Conservation (phyloP, 1,140 invertebrate genomes). For the Mya arenaria region DNA sequence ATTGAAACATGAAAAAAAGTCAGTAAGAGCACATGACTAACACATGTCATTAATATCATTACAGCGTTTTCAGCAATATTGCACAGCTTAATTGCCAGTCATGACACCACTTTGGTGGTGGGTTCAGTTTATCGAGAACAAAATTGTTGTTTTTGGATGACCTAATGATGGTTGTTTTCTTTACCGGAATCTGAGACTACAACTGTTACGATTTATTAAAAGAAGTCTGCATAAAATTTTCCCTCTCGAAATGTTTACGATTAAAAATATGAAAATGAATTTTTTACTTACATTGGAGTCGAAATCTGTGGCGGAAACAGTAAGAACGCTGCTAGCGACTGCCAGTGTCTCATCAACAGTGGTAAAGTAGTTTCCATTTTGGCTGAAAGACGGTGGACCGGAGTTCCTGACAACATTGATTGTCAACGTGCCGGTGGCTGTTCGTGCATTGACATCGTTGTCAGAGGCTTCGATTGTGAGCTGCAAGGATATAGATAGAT, state of each 20-base stretch:
- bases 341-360: slow-evolving; percentile 34
- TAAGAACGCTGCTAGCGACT: not conserved
- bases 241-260: not conserved
- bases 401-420: slow-evolving; percentile 80
- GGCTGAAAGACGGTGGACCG: slow-evolving; percentile 58
- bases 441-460: slow-evolving; percentile 93
- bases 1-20: too few species aligned
- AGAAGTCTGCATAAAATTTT: not conserved
- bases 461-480: slow-evolving; percentile 93
- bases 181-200: too few species aligned
- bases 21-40: too few species aligned
- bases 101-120: too few species aligned
- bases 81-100: too few species aligned
- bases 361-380: not conserved
- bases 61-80: too few species aligned
- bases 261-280: not conserved
- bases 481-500: too few species aligned
- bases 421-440: slow-evolving; percentile 91
- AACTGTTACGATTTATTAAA: too few species aligned
- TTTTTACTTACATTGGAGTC: slow-evolving; percentile 23
- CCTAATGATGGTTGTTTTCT: too few species aligned
- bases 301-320: slow-evolving; percentile 24
- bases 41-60: too few species aligned
- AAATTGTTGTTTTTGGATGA: too few species aligned
- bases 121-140: too few species aligned